Base-by-base conservation (phyloP, 2,113 vertebrate genomes). In the Phainopepla nitens region DNA sequence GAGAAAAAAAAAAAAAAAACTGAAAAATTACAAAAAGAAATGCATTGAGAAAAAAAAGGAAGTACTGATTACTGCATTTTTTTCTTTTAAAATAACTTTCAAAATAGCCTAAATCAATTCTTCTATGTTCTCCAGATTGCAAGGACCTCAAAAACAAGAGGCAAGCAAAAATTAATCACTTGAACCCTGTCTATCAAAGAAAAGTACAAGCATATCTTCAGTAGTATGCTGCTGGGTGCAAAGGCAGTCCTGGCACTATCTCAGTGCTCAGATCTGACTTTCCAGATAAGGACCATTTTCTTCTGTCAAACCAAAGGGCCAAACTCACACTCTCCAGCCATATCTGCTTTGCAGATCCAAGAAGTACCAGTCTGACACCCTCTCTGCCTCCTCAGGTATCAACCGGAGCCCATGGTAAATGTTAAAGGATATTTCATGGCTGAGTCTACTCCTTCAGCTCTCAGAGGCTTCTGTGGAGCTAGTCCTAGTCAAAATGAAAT, bases 321-420 rank as follows among this genome's bases (percentile, higher is more conserved):
- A 57, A 79, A 75, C 12, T 7, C 1, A 2, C 29, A 27, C 11
- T 61, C 16, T 68, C 29, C 42, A 73, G 44, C 22, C 15, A 3
- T 20, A 44, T 28, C 10, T 65, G n/a, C 28, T 81, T 27, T 5
- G 8, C 21, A 45, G 29, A 77, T 11, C 47, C 23, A 50, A 22
- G 13, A 56, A 69, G 66, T 15, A 7, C 8, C 54, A 73, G 21
- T 10, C 49, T 42, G 42, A 19, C 1, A 54, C 3, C 2, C 16
- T 5, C 19, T 6, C 44, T 33, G 29, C 12, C 17, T 69, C 39
- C 62, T 22, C 23, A 50, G 17, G 47, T 44, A 57, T 7, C 2
- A 3, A 25, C 5, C 15, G 11, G 31, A 53, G 7, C 6, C 25
- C 1, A 0, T 5, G 11, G 18, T 28, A 61, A 22, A 64, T 64